Evolutionary conservation across 2,113 vertebrate genomes (phyloP), one percentile per base, ranked within the genome.

Genomic region (Aythya baeri): DNA sequence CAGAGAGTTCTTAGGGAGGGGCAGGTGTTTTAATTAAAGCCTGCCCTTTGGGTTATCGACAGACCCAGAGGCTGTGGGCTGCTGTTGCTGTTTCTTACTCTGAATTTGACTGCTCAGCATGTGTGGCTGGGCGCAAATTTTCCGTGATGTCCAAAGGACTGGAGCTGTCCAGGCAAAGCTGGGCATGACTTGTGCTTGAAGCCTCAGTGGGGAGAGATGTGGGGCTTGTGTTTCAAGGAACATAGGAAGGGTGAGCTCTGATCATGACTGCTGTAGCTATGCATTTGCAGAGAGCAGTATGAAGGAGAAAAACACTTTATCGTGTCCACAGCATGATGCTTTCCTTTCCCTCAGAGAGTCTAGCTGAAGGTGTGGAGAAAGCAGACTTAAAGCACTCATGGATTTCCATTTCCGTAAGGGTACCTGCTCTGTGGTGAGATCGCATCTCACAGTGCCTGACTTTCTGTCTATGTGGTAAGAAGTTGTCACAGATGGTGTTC

Each of bases 251-350:
- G 17, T 90, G 61, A 77, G 25, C 54, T 76, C 21, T 50, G 1
- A 46, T 94, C 17, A 5, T 5, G 9, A 10, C 63, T 38, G 25
- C 29, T 74, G 17, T 54, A 27, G 0, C 1, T 0, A 0, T 76
- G 34, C 81, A 23, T 88, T 83, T 43, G 59, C 63, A 80, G 62
- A 84, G 8, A 76, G 52, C 66, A 78, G 14, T 10, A 75, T 43
- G 43, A 50, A 50, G 38, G 16, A 65, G 73, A 74, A 75, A 59
- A 1, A 13, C 23, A 5, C 36, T 82, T 77, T 11, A 18, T 32
- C 34, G 80, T 65, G 43, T 87, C 54, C 25, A 7, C 52, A 17
- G 31, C 16, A 14, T 77, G 32, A 49, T 81, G 79, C 50, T 92
- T 83, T 63, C 50, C 43, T 71, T 75, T 61, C 23, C 25, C 25